Base-by-base conservation (phyloP, 2,113 vertebrate genomes). In the Corynorhinus townsendii region DNA sequence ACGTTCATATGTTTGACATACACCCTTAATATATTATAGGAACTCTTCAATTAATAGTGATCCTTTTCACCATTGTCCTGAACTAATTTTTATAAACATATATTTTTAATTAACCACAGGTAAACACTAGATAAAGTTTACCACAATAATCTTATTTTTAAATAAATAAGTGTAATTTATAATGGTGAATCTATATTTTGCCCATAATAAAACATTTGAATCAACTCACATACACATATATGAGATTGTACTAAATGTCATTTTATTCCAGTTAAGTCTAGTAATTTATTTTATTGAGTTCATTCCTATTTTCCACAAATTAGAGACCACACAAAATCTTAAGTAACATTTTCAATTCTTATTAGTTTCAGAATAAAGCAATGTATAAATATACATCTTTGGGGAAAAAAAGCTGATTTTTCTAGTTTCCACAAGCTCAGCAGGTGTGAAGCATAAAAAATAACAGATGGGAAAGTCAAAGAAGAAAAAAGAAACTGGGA, bases 381-480 rank as follows among this genome's bases (percentile, higher is more conserved):
- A 40, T 54, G 28, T 35, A 64, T 75, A 85, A 86, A 90, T 86
- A 73, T 22, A 56, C 22, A 82, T 75, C 30, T 88, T 80, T 59
- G 40, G n/a, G n/a, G n/a, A 26, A 77, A 71, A 68, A 64, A 69
- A 52, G 5, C 64, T 64, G 20, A 64, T 73, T 86, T 76, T 35
- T 93, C 54, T 69, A 86, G 22, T 79, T 89, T 93, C 49, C 76
- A 90, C 45, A 87, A 12, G 49, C 30, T 80, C n/a, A 56, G 80
- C 28, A 94, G 43, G 82, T 93, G 59, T 93, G 66, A 95, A 76
- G 28, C 49, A 86, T 45, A 45, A 91, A 93, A 93, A 77, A n/a
- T 81, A 93, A 47, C 96, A 95, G 90, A 90, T 95, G 95, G 85
- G 80, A 84, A 91, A 89, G 30, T 96, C 87, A 96, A 93, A 96